Evolutionary conservation across 2,888 invertebrate genomes (phyloP).

Genomic region (Eueremaeus valkanovi): DNA sequence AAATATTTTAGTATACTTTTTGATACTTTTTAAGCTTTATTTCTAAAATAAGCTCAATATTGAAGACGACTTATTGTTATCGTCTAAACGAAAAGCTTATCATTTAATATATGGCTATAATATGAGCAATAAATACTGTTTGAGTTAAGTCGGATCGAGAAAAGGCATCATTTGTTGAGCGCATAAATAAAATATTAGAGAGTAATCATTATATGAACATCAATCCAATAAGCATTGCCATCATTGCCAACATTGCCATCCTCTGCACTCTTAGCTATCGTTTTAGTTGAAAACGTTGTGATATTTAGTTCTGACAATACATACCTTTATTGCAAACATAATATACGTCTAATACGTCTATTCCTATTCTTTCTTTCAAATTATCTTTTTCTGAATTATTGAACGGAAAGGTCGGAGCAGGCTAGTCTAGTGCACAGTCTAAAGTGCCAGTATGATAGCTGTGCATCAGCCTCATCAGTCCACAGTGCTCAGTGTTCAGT

Average conservation of each 20-base stretch:
- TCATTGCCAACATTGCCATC: not conserved
- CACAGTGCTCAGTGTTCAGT: not conserved
- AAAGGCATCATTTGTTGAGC: constrained; percentile 29
- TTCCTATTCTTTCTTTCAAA: constrained; percentile 32
- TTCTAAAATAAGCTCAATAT: not conserved
- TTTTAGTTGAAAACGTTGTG: constrained; percentile 14
- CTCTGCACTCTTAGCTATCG: not conserved
- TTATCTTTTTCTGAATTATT: constrained; percentile 35
- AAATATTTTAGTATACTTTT: no score
- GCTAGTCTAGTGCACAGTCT: not conserved
- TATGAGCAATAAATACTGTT: constrained; percentile 5
- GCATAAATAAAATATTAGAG: constrained; percentile 29
- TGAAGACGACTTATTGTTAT: not conserved
- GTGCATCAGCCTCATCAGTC: not conserved
- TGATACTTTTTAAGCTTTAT: no score
- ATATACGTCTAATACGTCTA: constrained; percentile 4
- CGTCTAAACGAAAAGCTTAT: not conserved
- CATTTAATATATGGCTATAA: constrained; percentile 24
- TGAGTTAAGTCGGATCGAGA: not conserved
- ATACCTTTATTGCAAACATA: constrained; percentile 20
- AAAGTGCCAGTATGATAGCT: not conserved
- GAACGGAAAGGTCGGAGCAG: constrained; percentile 16
- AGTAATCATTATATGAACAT: constrained; percentile 35
- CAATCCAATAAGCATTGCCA: not conserved
- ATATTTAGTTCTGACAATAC: constrained; percentile 14